phyloP scores from a whole-genome alignment of 2,888 invertebrate genomes.

The Phanerotoma sp. region DNA sequence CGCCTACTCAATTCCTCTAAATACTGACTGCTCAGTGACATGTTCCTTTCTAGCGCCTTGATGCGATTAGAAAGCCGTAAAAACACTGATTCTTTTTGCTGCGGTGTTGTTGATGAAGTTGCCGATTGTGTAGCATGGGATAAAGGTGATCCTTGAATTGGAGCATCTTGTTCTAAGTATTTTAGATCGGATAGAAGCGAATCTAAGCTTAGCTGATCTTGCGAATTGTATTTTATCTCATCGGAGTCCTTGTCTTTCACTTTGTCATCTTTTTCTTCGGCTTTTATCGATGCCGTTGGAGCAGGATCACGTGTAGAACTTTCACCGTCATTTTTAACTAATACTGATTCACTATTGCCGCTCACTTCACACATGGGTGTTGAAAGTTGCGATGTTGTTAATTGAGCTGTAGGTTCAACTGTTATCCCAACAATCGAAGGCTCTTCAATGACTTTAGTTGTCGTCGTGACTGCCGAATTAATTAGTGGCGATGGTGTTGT shows the following conservation, averaged over 20 bases:
- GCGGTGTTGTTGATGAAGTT: conserved; percentile 45
- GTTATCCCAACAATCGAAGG: conserved; percentile 22
- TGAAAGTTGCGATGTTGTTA: no score
- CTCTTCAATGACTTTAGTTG: conserved; percentile 38
- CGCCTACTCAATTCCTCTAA: conserved; percentile 92
- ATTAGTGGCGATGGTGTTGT: conserved; percentile 35
- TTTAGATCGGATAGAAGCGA: conserved; percentile 53
- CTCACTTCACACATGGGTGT: conserved; percentile 1
- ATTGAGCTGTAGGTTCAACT: conserved; percentile 34
- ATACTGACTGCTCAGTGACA: conserved; percentile 95
- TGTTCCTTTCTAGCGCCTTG: conserved; percentile 93
- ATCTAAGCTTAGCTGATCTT: conserved; percentile 51
- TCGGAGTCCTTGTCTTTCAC: conserved; percentile 28
- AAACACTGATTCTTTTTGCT: conserved; percentile 93
- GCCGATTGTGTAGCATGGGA: conserved; percentile 51
- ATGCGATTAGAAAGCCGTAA: conserved; percentile 93
- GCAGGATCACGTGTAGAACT: not conserved
- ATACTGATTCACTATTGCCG: not conserved
- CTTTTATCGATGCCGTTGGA: conserved; percentile 2
- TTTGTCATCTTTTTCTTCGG: conserved; percentile 23
- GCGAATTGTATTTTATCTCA: conserved; percentile 42
- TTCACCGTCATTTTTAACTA: not conserved
- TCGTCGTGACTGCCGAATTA: conserved; percentile 31
- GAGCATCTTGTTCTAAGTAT: conserved; percentile 48
- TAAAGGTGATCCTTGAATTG: conserved; percentile 41